Evolutionary conservation across 2,888 invertebrate genomes (phyloP).

Genomic region (Andricus quercusramuli): DNA sequence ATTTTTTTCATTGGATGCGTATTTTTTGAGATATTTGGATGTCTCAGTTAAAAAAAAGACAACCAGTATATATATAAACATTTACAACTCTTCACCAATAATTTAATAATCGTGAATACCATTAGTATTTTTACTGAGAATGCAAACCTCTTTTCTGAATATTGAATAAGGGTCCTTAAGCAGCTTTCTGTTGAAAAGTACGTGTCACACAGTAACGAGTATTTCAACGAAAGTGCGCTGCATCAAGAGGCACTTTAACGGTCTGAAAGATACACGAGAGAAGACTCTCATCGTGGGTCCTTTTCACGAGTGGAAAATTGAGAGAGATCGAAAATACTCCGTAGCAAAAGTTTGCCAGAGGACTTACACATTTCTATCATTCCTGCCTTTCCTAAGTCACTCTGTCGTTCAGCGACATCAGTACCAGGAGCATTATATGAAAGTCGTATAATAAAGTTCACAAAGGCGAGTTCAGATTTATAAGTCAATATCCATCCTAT

Average conservation of each 20-base stretch:
- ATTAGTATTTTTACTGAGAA: not conserved
- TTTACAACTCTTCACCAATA: too few relatives aligned
- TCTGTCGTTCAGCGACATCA: not conserved
- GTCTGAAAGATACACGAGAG: constrained; percentile 26
- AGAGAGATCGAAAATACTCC: constrained; percentile 20
- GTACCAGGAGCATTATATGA: constrained; percentile 18
- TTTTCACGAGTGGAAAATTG: constrained; percentile 3
- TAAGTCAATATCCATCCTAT: not conserved
- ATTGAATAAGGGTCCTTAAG: not conserved
- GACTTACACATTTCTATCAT: constrained; percentile 22
- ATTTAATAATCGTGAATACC: too few relatives aligned
- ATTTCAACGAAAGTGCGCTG: constrained; percentile 18
- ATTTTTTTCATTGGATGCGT: too few relatives aligned
- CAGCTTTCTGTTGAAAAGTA: not conserved
- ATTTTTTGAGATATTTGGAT: too few relatives aligned
- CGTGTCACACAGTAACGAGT: not conserved
- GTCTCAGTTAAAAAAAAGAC: too few relatives aligned
- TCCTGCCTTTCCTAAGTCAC: not conserved
- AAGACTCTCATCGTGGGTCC: not conserved
- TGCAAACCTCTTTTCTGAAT: not conserved
- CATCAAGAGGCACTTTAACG: constrained; percentile 25
- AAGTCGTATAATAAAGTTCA: constrained; percentile 21
- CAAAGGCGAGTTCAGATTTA: constrained; percentile 13
- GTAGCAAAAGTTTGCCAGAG: not conserved
- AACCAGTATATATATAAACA: too few relatives aligned